Evolutionary conservation across 2,888 invertebrate species (phyloP).

Genomic region (Nasonia oneida): DNA sequence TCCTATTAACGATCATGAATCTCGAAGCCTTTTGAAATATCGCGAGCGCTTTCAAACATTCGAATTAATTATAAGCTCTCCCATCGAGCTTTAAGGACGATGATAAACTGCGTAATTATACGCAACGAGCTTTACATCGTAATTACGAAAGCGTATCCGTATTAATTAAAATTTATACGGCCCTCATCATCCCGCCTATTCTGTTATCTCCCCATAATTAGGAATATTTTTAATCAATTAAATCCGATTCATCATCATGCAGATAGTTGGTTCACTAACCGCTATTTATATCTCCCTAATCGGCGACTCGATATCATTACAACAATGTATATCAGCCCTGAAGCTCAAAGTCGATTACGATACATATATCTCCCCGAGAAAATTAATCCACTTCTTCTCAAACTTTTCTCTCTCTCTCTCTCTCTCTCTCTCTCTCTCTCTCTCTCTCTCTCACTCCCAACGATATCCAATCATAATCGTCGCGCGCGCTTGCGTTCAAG

Average conservation of each 20-base stretch:
- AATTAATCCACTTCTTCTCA: not conserved
- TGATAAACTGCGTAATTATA: not conserved
- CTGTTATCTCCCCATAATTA: not conserved
- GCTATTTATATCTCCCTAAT: too few relatives aligned
- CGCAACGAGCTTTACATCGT: not conserved
- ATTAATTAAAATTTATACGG: not conserved
- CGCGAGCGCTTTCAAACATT: not conserved
- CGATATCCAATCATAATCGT: not conserved
- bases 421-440: not conserved
- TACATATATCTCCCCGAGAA: not conserved
- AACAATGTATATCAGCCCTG: not conserved
- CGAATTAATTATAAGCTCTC: not conserved
- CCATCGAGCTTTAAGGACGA: not conserved
- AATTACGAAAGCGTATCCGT: not conserved
- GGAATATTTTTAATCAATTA: not conserved
- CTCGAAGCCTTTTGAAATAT: not conserved
- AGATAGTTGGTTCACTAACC: not conserved
- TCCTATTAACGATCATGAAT: not conserved
- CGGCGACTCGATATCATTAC: not conserved
- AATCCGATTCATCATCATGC: not conserved
- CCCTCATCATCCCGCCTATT: not conserved
- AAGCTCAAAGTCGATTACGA: not conserved
- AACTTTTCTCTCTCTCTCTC: not conserved
- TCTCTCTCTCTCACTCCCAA: not conserved
- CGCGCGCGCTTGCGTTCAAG: not conserved